Percentiles rank a stretch among this genome's conserved stretches.
Conservation (phyloP, 2,113 vertebrate genomes). For the Lophotis ruficrista region DNA sequence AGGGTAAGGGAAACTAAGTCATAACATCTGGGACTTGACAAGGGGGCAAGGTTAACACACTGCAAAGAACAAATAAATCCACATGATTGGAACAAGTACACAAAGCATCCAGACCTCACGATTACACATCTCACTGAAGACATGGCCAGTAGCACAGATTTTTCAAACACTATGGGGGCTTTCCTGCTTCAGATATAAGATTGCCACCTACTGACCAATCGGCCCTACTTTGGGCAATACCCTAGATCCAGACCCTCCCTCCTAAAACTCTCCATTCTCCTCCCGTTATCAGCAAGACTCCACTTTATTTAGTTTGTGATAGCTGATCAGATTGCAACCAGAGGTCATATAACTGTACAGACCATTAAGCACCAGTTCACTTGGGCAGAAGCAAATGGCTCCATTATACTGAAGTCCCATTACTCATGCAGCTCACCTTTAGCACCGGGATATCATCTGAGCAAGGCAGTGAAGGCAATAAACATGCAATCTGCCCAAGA, state of each 20-base stretch:
- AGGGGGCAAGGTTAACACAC: not conserved
- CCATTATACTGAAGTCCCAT: slow-evolving; percentile 27
- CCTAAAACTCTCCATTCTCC: not conserved
- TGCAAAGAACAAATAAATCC: not conserved
- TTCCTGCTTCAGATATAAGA: slow-evolving; percentile 16
- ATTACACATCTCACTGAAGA: not conserved
- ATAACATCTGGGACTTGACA: not conserved
- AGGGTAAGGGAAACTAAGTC: not conserved
- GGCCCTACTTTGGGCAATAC: not conserved
- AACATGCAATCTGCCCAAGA: slow-evolving; percentile 27
- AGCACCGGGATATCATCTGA: not conserved
- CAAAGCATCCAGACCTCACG: not conserved
- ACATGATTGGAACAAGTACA: not conserved
- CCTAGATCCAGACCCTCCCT: not conserved
- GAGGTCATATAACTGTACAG: slow-evolving; percentile 38
- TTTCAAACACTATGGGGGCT: not conserved
- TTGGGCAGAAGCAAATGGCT: slow-evolving; percentile 38
- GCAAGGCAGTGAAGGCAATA: slow-evolving; percentile 40
- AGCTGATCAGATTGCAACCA: slow-evolving; percentile 41
- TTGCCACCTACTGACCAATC: slow-evolving; percentile 21
- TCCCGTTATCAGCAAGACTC: not conserved
- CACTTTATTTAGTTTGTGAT: not conserved
- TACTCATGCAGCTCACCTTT: slow-evolving; percentile 22
- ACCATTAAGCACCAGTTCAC: slow-evolving; percentile 54
- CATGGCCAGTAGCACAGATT: not conserved